Evolutionary conservation across 2,113 vertebrate species (phyloP).

Genomic region (Pristiophorus japonicus): DNA sequence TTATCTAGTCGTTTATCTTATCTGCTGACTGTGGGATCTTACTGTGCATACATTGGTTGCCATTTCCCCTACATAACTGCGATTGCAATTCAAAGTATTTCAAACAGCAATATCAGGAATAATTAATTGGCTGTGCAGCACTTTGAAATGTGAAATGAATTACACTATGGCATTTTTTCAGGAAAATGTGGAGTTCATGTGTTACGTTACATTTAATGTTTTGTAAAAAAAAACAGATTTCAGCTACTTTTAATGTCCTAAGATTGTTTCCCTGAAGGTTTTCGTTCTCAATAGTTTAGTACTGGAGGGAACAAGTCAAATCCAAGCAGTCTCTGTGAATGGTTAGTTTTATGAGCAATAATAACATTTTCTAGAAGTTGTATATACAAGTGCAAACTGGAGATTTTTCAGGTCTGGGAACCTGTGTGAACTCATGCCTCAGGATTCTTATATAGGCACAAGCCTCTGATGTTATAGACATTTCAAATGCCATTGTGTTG

Average conservation of each 20-base stretch:
- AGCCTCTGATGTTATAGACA: neutral
- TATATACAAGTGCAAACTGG: neutral
- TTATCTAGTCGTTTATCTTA: neutral
- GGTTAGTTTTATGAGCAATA: neutral
- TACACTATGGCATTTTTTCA: neutral
- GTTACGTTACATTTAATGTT: neutral
- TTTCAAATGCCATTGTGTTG: neutral
- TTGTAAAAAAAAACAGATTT: neutral
- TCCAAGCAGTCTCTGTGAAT: neutral
- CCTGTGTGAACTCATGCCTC: neutral
- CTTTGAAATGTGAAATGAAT: neutral
- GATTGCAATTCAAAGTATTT: neutral
- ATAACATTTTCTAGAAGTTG: neutral
- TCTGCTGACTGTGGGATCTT: neutral
- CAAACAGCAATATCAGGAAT: neutral
- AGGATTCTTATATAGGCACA: neutral
- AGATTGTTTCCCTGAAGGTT: neutral
- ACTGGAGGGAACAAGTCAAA: neutral
- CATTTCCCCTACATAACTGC: neutral
- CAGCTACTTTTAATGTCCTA: neutral
- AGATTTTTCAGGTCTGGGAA: neutral
- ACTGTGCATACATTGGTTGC: neutral
- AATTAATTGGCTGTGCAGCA: neutral
- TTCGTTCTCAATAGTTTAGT: neutral
- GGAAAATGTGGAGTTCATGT: neutral